phyloP scores from a whole-genome alignment of 2,888 invertebrate genomes.

The Leptopilina myrica region DNA sequence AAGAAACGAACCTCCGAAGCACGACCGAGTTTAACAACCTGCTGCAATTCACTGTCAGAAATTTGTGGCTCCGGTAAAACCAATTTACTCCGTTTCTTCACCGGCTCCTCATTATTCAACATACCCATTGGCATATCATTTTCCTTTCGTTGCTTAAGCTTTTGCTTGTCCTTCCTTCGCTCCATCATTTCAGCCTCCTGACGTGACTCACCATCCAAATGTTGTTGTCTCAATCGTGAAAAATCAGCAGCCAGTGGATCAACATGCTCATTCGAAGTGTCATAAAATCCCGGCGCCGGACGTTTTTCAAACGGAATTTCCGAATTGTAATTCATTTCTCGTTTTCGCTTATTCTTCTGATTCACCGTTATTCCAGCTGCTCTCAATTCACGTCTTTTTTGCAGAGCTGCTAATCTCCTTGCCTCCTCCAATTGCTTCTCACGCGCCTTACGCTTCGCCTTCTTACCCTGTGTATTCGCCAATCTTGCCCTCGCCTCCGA shows the following conservation, averaged over 20 bases:
- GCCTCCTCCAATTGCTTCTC: slow-evolving; percentile 99
- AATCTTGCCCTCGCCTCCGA: slow-evolving; percentile 98
- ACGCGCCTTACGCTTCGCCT: slow-evolving; percentile 94
- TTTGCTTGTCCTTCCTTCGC: slow-evolving; percentile 95
- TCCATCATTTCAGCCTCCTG: slow-evolving; percentile 96
- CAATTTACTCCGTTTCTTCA: slow-evolving; percentile 94
- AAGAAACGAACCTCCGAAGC: slow-evolving; percentile 83
- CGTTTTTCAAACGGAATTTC: slow-evolving; percentile 99
- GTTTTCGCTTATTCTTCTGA: slow-evolving; percentile 88
- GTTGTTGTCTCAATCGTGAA: slow-evolving; percentile 91
- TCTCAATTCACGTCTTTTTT: slow-evolving; percentile 97
- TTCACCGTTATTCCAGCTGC: slow-evolving; percentile 93
- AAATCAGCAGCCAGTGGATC: slow-evolving; percentile 95
- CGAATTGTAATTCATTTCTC: slow-evolving; percentile 97
- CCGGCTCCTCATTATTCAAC: slow-evolving; percentile 91
- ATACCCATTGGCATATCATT: slow-evolving; percentile 95
- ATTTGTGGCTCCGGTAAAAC: slow-evolving; percentile 98
- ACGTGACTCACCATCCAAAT: slow-evolving; percentile 93
- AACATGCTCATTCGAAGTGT: slow-evolving; percentile 92
- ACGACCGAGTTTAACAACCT: slow-evolving; percentile 94
- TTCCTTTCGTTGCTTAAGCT: slow-evolving; percentile 96
- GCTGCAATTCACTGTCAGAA: slow-evolving; percentile 92
- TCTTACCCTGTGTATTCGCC: slow-evolving; percentile 98
- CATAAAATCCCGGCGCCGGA: slow-evolving; percentile 95
- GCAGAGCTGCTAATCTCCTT: slow-evolving; percentile 94